phyloP scores from a whole-genome alignment of 2,113 vertebrate species.

The Arvicanthis niloticus region DNA sequence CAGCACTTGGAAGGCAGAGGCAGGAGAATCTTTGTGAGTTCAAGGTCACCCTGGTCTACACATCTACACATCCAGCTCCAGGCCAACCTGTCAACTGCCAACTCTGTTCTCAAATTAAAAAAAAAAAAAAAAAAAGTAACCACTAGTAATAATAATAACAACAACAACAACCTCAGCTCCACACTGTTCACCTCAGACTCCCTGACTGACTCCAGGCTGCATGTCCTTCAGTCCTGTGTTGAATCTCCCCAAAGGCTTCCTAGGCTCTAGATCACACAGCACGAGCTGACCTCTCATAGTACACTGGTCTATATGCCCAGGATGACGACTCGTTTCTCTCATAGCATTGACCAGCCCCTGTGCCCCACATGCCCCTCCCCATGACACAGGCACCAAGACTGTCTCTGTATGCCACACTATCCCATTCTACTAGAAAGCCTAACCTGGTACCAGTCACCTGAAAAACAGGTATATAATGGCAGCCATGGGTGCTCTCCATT shows the following conservation, averaged over 20 bases:
- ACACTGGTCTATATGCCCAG: background rate
- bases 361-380: background rate
- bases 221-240: background rate
- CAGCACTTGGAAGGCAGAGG: background rate
- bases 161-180: background rate
- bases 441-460: background rate
- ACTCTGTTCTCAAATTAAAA: background rate
- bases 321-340: background rate
- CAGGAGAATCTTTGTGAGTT: background rate
- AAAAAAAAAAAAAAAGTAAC: background rate
- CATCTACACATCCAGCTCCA: background rate
- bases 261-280: background rate
- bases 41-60: background rate
- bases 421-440: too few species aligned
- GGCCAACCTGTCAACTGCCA: too few species aligned
- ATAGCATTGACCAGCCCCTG: background rate
- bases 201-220: background rate
- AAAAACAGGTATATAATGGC: background rate
- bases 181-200: background rate
- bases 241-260: conserved; percentile 17
- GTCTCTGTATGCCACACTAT: background rate
- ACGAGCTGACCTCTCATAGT: background rate
- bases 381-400: background rate
- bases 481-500: too few species aligned
- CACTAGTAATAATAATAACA: background rate